phyloP scores from a whole-genome alignment of 2,113 vertebrate species.

The Urocitellus parryii region DNA sequence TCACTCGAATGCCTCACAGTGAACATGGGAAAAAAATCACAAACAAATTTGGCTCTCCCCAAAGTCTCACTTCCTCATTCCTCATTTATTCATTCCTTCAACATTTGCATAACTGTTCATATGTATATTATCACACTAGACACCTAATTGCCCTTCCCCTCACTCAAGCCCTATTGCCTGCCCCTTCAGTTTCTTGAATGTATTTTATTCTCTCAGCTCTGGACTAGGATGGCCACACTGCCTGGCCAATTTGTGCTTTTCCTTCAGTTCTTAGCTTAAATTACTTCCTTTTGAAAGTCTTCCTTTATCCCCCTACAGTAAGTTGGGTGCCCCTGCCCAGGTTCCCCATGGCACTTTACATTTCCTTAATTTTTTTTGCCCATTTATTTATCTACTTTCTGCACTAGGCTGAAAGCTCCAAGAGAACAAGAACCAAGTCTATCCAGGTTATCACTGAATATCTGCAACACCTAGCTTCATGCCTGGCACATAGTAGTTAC shows the following conservation, averaged over 20 bases:
- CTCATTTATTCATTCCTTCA: not conserved
- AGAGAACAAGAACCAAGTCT: not conserved
- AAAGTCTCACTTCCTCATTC: not conserved
- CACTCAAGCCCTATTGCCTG: not conserved
- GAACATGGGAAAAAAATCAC: not conserved
- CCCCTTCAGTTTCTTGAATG: not conserved
- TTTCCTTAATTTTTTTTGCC: not conserved
- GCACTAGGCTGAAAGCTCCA: not conserved
- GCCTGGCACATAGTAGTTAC: not conserved
- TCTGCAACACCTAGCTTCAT: not conserved
- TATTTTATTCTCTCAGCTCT: not conserved
- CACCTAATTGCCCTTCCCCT: not conserved
- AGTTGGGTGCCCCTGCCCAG: not conserved
- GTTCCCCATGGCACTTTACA: not conserved
- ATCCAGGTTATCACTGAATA: not conserved
- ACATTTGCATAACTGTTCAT: constrained; percentile 21
- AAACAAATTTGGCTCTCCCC: not conserved
- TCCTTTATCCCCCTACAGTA: not conserved
- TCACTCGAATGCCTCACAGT: not conserved
- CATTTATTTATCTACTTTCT: not conserved
- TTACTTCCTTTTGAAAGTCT: constrained; percentile 15
- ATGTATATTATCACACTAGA: not conserved
- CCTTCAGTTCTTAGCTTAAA: constrained; percentile 39
- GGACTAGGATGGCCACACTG: not conserved
- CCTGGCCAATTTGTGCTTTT: not conserved